A percentile compares a stretch with the other conserved stretches of the same genome.
These are phyloP conservation scores for Thamnaconus septentrionalis DNA, from an alignment of 2,113 vertebrate species.

Conservation along the genomic window DNA sequence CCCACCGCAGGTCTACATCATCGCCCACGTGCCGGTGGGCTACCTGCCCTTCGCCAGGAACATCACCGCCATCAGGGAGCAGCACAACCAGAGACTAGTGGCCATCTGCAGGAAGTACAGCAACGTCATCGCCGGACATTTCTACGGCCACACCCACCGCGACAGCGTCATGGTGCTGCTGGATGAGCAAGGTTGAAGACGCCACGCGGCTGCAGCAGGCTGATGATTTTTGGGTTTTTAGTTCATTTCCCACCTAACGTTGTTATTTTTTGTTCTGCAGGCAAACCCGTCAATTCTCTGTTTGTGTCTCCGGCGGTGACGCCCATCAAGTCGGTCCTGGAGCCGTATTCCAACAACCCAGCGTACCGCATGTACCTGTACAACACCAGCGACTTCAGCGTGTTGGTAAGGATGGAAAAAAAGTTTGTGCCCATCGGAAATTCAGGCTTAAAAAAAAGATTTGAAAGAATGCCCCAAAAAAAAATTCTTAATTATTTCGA, in stretches of 20 bases:
- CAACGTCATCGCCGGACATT: constrained; percentile 84
- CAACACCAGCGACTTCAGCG: constrained; percentile 69
- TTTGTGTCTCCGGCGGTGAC: constrained; percentile 94
- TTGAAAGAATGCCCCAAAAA: no score
- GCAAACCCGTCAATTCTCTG: constrained; percentile 82
- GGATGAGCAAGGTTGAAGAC: constrained; percentile 78
- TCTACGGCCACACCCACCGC: constrained; percentile 94
- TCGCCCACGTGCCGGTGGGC: constrained; percentile 90
- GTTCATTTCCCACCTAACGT: background rate
- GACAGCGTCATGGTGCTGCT: constrained; percentile 93
- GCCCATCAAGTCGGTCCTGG: constrained; percentile 78
- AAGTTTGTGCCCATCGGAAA: background rate
- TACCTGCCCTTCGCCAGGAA: constrained; percentile 80
- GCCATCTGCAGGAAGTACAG: constrained; percentile 86
- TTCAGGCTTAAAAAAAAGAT: no score
- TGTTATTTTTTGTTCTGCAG: constrained; percentile 58
- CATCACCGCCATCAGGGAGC: constrained; percentile 78
- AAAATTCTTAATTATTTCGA: no score
- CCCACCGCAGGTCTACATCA: constrained; percentile 83
- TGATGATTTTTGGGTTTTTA: no score
- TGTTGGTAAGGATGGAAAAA: constrained; percentile 79
- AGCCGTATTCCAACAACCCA: constrained; percentile 89
- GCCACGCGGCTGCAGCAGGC: no score
- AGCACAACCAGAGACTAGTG: constrained; percentile 85
- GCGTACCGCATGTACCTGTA: constrained; percentile 87